These are phyloP conservation scores for Varanus komodoensis DNA, from an alignment of 2,113 vertebrate species.

Conservation along the genomic window DNA sequence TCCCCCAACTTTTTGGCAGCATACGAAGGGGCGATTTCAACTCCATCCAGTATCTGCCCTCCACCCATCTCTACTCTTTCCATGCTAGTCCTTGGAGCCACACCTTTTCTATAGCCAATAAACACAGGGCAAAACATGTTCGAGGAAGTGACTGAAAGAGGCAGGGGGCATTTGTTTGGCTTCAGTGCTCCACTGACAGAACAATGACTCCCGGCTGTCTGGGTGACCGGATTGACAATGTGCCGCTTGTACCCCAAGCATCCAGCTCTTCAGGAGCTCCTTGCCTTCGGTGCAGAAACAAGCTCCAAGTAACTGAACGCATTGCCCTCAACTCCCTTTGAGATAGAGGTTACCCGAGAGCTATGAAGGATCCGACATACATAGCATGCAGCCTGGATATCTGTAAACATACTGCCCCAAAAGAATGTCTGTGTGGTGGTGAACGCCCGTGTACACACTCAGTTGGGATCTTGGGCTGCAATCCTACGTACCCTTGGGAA, in stretches of 20 bases:
- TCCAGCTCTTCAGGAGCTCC: background rate
- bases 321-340: background rate
- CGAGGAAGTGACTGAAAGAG: constrained; percentile 21
- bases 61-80: constrained; percentile 31
- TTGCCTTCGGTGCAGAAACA: background rate
- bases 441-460: background rate
- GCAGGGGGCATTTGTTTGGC: constrained; percentile 5
- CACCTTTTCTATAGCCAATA: background rate
- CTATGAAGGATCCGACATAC: background rate
- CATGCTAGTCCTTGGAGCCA: background rate
- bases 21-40: no score
- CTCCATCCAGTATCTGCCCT: background rate
- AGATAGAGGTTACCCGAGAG: constrained; percentile 5
- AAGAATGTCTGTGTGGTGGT: background rate
- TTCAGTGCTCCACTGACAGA: constrained; percentile 28
- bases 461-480: background rate
- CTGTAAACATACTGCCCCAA: background rate
- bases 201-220: background rate
- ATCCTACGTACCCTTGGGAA: no score
- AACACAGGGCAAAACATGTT: constrained; percentile 11
- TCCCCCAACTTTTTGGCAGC: no score
- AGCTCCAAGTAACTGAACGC: background rate
- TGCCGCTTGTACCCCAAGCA: background rate
- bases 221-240: background rate
- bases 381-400: rapidly evolving